Conservation (phyloP, 2,113 vertebrate species). For the Eptesicus fuscus region DNA sequence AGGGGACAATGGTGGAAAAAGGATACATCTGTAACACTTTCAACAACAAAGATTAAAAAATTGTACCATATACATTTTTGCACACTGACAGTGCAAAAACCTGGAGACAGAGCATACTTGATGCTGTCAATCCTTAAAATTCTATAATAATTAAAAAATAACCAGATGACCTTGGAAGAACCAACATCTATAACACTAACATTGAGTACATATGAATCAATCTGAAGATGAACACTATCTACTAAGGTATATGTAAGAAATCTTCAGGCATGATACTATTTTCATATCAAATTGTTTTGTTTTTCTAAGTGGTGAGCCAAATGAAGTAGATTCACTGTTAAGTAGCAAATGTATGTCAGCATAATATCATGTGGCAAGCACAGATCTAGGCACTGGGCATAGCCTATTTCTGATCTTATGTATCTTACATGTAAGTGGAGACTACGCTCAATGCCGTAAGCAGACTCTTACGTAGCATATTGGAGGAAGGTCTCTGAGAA, state of each 20-base stretch:
- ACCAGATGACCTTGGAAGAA: background rate
- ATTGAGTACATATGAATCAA: background rate
- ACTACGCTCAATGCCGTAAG: background rate
- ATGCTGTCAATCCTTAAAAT: background rate
- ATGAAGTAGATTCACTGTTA: background rate
- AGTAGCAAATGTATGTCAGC: background rate
- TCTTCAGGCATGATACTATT: background rate
- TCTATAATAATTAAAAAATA: background rate
- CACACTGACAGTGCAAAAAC: background rate
- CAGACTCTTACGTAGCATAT: background rate
- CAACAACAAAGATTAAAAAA: too few relatives aligned
- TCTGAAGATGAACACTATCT: background rate
- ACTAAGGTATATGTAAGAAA: background rate
- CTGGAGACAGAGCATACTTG: background rate
- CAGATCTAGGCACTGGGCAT: too few relatives aligned
- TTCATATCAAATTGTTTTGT: background rate
- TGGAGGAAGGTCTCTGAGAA: background rate
- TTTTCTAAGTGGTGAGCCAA: background rate
- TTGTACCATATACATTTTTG: background rate
- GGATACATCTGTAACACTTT: too few relatives aligned
- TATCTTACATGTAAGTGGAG: background rate
- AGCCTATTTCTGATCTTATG: background rate
- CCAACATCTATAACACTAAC: background rate
- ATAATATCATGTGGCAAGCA: background rate
- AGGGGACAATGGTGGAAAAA: too few relatives aligned